Conservation (phyloP, 2,797 vertebrate species). For the Chaenodraco wilsoni region DNA sequence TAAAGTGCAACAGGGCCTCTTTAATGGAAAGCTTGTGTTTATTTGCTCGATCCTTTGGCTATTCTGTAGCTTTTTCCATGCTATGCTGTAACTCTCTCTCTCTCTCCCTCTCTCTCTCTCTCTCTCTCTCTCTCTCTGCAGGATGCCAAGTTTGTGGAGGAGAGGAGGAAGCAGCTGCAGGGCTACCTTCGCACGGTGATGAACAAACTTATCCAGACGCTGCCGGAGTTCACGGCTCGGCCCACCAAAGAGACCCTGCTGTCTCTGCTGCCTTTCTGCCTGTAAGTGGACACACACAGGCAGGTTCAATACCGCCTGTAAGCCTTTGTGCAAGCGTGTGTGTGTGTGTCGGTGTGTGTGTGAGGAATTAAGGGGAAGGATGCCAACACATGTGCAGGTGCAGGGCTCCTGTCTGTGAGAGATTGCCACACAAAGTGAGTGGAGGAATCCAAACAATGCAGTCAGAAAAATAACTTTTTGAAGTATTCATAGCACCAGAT, state of each 20-base stretch:
- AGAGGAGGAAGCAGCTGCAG: conserved; percentile 95
- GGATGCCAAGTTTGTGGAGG: conserved; percentile 99
- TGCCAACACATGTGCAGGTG: conserved; percentile 4
- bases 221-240: conserved; percentile 91
- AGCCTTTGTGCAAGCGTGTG: conserved; percentile 7
- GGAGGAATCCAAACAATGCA: not conserved
- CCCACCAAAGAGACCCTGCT: conserved; percentile 94
- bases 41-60: too few relatives aligned
- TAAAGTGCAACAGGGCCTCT: too few relatives aligned
- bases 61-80: not conserved
- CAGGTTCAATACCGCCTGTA: not conserved
- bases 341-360: conserved; percentile 6
- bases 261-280: conserved; percentile 94
- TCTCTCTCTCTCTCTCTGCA: conserved; percentile 54
- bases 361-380: conserved; percentile 1
- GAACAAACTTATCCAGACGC: conserved; percentile 97
- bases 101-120: not conserved
- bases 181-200: conserved; percentile 94
- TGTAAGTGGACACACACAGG: conserved; percentile 85
- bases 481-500: not conserved
- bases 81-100: not conserved
- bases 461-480: not conserved
- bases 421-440: not conserved
- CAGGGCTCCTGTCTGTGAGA: conserved; percentile 16
- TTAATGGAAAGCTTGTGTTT: too few relatives aligned